Base-by-base conservation (phyloP, 2,888 invertebrate species). In the Drosophila emarginata region DNA sequence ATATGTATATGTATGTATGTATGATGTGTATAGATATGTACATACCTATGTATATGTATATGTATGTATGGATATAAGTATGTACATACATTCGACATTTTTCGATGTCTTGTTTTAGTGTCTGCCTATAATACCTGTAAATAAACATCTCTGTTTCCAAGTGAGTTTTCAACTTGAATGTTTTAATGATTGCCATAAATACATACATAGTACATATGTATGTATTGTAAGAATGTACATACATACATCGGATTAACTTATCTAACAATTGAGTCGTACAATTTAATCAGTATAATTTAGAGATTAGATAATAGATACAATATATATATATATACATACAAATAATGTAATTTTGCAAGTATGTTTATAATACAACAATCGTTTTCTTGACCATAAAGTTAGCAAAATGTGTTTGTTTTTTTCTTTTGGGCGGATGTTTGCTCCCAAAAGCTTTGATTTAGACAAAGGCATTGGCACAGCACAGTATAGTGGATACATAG, bases 301-400 rank as follows among this genome's bases (percentile, higher is more conserved):
- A 45, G 72, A 72, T 72, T 73, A 72, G 72, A 72, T 72, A 71
- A 56, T 40, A 36, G n/a, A 39, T 14, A 5, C 14, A 45, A 21
- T 45, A 21, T 21, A 21, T 18, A 11, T 18, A 18, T 12, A 1
- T 21, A 21, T 37, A 1, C 7, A 5, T 26, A 5, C 26, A 26
- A 37, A 1, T 32, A 32, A n/a, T n/a, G n/a, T n/a, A n/a, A n/a
- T n/a, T 32, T 1, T 32, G 9, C 9, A 37, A n/a, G n/a, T 37
- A n/a, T 37, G n/a, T 12, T 23, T 21, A 26, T 23, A 51, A 51
- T 12, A 36, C 18, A 50, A 64, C 62, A 52, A 18, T 58, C n/a
- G 18, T 26, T 26, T 28, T 37, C 36, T 67, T 67, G 56, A 59
- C 73, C 51, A 72, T 67, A 73, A 72, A 67, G 61, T 60, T 57